Base-by-base conservation (phyloP, 2,888 invertebrate genomes). In the Lacanobia wlatinum region DNA sequence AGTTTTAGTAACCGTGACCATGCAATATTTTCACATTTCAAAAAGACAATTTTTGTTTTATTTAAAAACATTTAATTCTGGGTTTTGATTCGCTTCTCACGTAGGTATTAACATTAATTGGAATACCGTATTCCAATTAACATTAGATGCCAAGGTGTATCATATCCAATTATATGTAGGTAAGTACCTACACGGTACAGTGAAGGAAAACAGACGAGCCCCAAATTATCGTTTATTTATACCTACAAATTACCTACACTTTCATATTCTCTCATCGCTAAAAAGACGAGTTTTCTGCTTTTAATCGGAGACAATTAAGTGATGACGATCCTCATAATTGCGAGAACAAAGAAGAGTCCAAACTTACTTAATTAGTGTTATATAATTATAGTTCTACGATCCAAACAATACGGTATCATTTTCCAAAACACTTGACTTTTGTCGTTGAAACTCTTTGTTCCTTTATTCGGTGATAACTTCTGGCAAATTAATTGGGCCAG, bases 401-500 rank as follows among this genome's bases (percentile, higher is more conserved):
- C 14, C 3, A 72, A 62, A 48, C 40, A 28, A 55, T 48, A 61
- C 40, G 59, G 21, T 61, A 56, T 60, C 3, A 62, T 43, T 73
- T 34, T 38, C 50, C 4, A 52, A 59, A 73, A 65, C 23, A 23
- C 10, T 14, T 70, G 14, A 21, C 1, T 14, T 16, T 10, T 46
- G 48, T 23, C 43, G 2, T 21, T 48, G 40, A 23, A 43, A 12
- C 12, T 70, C 9, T 23, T 21, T 18, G 34, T 12, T 9, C 40
- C 18, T 48, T 55, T 59, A 58, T 40, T 62, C 34, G 46, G 28
- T 50, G 55, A 52, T 55, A 71, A 62, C 28, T 56, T 60, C 23
- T 48, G 56, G 7, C 43, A 70, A 66, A 70, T 80, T 63, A 80
- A 76, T 76, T 69, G 70, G 23, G 18, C 6, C 48, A 48, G 48